Evolutionary conservation across 2,113 vertebrate species (phyloP).

Genomic region (Brachyhypopomus occidentalis): DNA sequence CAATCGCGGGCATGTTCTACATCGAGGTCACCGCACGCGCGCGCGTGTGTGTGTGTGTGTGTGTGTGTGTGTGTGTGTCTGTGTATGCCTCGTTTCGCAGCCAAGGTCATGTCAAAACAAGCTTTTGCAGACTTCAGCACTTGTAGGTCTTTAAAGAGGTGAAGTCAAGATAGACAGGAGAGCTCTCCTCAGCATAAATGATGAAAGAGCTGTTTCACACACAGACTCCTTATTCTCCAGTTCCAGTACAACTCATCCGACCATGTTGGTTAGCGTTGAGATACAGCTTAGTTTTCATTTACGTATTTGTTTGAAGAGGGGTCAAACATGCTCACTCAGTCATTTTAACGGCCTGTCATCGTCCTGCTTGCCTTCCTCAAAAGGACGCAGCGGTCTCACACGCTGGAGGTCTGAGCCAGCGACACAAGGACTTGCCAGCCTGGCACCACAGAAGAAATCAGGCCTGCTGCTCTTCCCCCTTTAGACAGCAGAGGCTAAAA

Average conservation of each 20-base stretch:
- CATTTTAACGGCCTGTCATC: too few relatives aligned
- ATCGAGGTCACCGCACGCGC: not conserved
- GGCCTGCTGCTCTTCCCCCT: not conserved
- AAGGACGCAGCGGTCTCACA: too few relatives aligned
- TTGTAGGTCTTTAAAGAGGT: not conserved
- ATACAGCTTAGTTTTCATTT: not conserved
- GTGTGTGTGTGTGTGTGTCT: not conserved
- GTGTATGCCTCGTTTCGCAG: not conserved
- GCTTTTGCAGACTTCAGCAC: constrained; percentile 1
- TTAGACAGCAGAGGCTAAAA: not conserved
- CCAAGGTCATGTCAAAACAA: not conserved
- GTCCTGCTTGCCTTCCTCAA: too few relatives aligned
- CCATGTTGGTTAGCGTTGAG: not conserved
- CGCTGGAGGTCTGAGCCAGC: too few relatives aligned
- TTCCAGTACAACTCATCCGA: not conserved
- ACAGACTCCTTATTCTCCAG: too few relatives aligned
- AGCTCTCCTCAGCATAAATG: not conserved
- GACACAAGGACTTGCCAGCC: too few relatives aligned
- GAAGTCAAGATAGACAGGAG: not conserved
- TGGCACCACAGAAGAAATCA: not conserved
- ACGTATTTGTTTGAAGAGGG: too few relatives aligned
- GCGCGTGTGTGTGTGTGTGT: too few relatives aligned
- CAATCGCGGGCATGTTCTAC: constrained; percentile 9
- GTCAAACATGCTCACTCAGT: too few relatives aligned
- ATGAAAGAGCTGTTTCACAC: not conserved